Base-by-base conservation (phyloP, 2,888 invertebrate genomes). In the Gastracanthus pulcherrimus region DNA sequence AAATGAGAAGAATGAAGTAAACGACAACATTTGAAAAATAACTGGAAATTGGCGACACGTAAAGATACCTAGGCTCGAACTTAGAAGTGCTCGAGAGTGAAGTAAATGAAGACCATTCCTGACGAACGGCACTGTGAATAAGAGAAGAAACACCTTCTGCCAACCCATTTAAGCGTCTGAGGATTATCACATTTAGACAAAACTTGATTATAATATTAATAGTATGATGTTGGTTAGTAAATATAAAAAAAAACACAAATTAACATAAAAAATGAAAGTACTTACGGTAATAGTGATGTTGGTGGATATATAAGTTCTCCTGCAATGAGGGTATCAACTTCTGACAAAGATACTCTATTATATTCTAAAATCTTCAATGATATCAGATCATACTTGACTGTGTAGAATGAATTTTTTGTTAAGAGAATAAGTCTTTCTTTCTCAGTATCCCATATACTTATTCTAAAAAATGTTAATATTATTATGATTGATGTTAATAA, bases 361-460 rank as follows among this genome's bases (percentile, higher is more conserved):
- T 94, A 95, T 83, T 96, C 96, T 78, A 96, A 91, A 84, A 95
- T 93, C 87, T 95, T 95, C 90, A 96, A 93, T 0, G 96, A 96
- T 86, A 97, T 97, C 90, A 97, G 97, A 92, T 97, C 97, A 91
- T 96, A 97, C 89, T 96, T 97, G 80, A 96, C 94, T 7, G 95
- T 94, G 87, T 96, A 93, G 36, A 97, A 92, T 51, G 95, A 93
- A 86, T 95, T 93, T n/a, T 95, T 94, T 2, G 96, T 96, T 31
- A 97, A 92, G 16, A 97, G 90, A 2, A 97, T 93, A 51, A 97
- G 93, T 70, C 96, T 93, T 91, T 97, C 97, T 87, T 96, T 95
- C 89, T 97, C 97, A 88, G 95, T 95, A 89, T 97, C 97, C 97
- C 97, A 97, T 83, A 96, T 93, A 86, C 96, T 97, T 87, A 97